A percentile compares a stretch with the other conserved stretches of the same genome.
Evolutionary conservation across 2,888 invertebrate species (phyloP).

Genomic region (Phytoseiulus persimilis): DNA sequence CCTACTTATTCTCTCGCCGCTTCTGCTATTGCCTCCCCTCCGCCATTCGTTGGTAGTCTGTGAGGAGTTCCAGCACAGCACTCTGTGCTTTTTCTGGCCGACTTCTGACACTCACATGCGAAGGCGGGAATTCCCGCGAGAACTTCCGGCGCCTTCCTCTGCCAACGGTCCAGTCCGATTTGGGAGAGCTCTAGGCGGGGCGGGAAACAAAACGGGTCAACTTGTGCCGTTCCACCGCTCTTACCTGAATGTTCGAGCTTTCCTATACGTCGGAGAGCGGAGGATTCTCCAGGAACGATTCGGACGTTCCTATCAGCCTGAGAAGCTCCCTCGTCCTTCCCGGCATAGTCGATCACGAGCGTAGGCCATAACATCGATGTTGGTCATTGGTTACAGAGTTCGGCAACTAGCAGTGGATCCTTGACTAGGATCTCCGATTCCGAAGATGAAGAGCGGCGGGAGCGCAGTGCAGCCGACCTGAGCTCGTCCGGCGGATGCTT

Average conservation of each 20-base stretch:
- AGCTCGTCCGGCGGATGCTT: neutral
- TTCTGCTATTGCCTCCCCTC: neutral
- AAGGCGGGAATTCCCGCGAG: too few species aligned
- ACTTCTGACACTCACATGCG: too few species aligned
- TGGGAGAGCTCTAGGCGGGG: too few species aligned
- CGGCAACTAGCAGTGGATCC: constrained; percentile 7
- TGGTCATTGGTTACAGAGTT: constrained; percentile 8
- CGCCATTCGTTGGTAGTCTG: neutral
- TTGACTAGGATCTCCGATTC: constrained; percentile 18
- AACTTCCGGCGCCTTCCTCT: too few species aligned
- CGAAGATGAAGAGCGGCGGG: constrained; percentile 31
- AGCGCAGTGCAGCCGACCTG: neutral
- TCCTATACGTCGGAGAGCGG: too few species aligned
- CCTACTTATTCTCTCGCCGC: neutral
- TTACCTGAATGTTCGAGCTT: too few species aligned
- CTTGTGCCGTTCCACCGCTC: too few species aligned
- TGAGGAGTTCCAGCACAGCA: neutral
- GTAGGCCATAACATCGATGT: neutral
- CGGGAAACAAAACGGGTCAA: too few species aligned
- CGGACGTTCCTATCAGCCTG: too few species aligned
- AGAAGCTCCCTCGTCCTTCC: neutral
- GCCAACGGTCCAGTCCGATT: too few species aligned
- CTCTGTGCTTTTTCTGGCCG: too few species aligned
- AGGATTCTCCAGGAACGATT: too few species aligned
- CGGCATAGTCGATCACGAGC: neutral